These are phyloP conservation scores for Drosophila pandora DNA, from an alignment of 1,140 invertebrate species.

Conservation along the genomic window DNA sequence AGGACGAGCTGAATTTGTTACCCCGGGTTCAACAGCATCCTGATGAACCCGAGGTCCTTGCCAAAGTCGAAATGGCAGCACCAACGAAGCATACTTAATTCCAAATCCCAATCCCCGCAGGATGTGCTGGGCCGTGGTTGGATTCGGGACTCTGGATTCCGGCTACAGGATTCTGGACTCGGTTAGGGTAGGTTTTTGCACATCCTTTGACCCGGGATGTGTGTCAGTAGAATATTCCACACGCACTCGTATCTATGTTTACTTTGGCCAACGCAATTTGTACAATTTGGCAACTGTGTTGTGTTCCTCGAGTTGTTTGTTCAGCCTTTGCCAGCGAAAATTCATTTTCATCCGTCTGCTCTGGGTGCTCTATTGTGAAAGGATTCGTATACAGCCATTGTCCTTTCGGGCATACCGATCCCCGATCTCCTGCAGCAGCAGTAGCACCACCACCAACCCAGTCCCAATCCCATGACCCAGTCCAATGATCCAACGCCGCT, in stretches of 20 bases:
- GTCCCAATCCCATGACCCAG: conserved; percentile 3
- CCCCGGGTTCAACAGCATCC: conserved; percentile 60
- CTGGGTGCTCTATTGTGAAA: conserved; percentile 54
- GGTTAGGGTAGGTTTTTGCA: conserved; percentile 78
- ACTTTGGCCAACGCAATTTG: conserved; percentile 79
- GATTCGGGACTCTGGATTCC: conserved; percentile 6
- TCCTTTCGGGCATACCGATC: conserved; percentile 34
- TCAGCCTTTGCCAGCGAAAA: conserved; percentile 69
- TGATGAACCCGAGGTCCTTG: conserved; percentile 58
- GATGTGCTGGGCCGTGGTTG: conserved; percentile 37
- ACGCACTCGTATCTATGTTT: conserved; percentile 57
- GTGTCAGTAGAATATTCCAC: conserved; percentile 62
- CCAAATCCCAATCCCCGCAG: conserved; percentile 70
- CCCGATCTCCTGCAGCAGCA: conserved; percentile 21
- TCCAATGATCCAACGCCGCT: conserved; percentile 50
- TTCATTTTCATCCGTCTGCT: conserved; percentile 52
- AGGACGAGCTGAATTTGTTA: conserved; percentile 54
- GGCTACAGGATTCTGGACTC: conserved; percentile 8
- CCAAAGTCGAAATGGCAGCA: conserved; percentile 80
- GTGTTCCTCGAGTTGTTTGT: conserved; percentile 60
- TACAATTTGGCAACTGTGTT: conserved; percentile 78
- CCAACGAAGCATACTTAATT: conserved; percentile 83
- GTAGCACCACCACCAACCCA: conserved; percentile 1
- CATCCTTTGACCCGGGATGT: conserved; percentile 42
- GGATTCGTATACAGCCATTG: conserved; percentile 57